Conservation (phyloP, 2,797 vertebrate species). For the Benthosema pterotum region DNA sequence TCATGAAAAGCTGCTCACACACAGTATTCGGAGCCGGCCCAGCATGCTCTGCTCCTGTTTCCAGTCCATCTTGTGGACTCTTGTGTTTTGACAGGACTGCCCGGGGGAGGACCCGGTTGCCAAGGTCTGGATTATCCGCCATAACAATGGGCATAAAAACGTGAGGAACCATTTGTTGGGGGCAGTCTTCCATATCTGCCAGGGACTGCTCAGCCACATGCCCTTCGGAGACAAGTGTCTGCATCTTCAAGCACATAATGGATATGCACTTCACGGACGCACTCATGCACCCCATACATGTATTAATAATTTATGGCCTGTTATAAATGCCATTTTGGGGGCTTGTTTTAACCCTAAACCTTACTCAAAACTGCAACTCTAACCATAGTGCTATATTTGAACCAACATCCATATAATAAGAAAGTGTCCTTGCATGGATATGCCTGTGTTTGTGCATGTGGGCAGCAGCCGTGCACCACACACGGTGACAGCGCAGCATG, state of each 20-base stretch:
- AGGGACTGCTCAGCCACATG: conserved; percentile 56
- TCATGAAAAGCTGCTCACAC: conserved; percentile 40
- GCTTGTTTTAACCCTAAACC: no score
- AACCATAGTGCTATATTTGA: no score
- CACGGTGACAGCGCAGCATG: conserved; percentile 1
- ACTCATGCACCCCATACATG: no score
- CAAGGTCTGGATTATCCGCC: conserved; percentile 65
- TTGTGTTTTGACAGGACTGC: conserved; percentile 67
- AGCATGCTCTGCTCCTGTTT: conserved; percentile 45
- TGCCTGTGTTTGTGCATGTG: no score
- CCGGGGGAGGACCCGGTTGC: conserved; percentile 57
- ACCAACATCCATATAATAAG: background rate
- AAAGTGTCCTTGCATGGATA: no score
- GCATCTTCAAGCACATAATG: conserved; percentile 15
- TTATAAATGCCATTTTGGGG: no score
- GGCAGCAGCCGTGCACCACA: no score
- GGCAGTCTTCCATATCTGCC: conserved; percentile 47
- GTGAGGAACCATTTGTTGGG: conserved; percentile 47
- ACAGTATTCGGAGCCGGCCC: conserved; percentile 34
- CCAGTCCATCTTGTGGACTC: conserved; percentile 53
- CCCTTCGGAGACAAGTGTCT: conserved; percentile 60
- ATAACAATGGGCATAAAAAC: conserved; percentile 63
- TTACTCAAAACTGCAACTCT: no score
- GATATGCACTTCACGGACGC: background rate
- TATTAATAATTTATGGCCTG: no score